Evolutionary conservation across 1,140 invertebrate genomes (phyloP), one percentile per base, ranked within the genome.

Genomic region (Hestina assimilis): DNA sequence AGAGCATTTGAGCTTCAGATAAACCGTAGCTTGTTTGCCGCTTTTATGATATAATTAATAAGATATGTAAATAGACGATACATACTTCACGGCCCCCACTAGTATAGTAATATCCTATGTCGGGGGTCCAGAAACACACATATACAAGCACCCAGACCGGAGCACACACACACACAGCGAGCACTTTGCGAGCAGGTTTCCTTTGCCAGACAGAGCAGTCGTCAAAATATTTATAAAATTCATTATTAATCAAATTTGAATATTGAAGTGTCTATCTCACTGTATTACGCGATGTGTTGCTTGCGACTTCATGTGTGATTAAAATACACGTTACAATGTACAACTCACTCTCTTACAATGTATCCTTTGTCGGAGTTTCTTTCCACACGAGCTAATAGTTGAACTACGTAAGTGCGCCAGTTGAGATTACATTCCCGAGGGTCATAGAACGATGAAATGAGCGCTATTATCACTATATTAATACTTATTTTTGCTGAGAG

Each of bases 381-480:
- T 41, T 15, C 40, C 33, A 35, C 20, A 46, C 40, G 33, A 31
- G 29, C 15, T 21, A 38, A 33, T 53, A 50, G 35, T 63, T 59
- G 46, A 35, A 53, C 38, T 26, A 40, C 24, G 45, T 61, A 57
- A 61, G 29, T 62, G 50, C 52, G 33, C 28, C 24, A 45, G 24
- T 29, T 29, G 54, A 61, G 54, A 66, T 66, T 66, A 61, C 50
- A 28, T 45, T 31, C 43, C 43, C 47, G 11, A 26, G 46, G 28
- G 42, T 15, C 8, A 8, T 55, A n/a, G 20, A 26, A 56, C 35
- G 41, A 46, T 29, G 38, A 33, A 55, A 55, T 55, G 53, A 47
- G 7, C 52, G 52, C 19, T 65, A 57, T 65, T 60, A 54, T 56
- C 23, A 58, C 50, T 17, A 5, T 24, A 50, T 57, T 65, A 56